Base-by-base conservation (phyloP, 2,113 vertebrate species). In the Nothoprocta pentlandii region DNA sequence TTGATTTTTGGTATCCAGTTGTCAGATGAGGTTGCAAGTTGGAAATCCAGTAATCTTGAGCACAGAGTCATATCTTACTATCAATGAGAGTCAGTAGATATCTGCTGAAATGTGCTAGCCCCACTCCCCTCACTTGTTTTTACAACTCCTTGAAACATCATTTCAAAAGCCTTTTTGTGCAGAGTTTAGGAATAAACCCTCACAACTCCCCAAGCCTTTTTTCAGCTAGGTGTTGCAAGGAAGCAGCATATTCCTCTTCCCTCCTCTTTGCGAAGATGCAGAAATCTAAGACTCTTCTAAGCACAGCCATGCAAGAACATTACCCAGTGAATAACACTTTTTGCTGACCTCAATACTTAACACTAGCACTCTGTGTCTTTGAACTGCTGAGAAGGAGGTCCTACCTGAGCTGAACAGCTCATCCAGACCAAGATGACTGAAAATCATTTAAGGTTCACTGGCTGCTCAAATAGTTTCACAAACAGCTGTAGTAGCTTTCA, bases 261-360 rank as follows among this genome's bases (percentile, higher is more conserved):
- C 2, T 22, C 21, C 5, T 54, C 71, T 46, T 41, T 41, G 34
- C 51, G 63, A 53, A 78, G 20, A 4, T 56, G 19, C n/a, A 73
- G 71, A 74, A 82, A 58, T 1, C 3, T 3, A 61, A 76, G 49
- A 23, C 2, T 44, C 16, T 68, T 39, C 5, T 51, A 41, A 58
- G 39, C 0, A 0, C 12, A 47, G 23, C 5, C 8, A 2, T 20
- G 19, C 1, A 6, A 44, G 22, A 80, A 16, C 11, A 59, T 32
- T 49, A 10, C 28, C 26, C 10, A 4, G 7, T 5, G 32, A 7
- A 25, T 34, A 46, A 17, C 12, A 6, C 8, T 83, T 34, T 36
- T 69, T 80, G 44, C 15, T 53, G 6, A 12, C 28, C 23, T 78
- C 41, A 16, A 32, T 16, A 23, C 70, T 76, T 32, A 64, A 63